Evolutionary conservation across 1,140 invertebrate genomes (phyloP).

Genomic region (Drosophila melanica): DNA sequence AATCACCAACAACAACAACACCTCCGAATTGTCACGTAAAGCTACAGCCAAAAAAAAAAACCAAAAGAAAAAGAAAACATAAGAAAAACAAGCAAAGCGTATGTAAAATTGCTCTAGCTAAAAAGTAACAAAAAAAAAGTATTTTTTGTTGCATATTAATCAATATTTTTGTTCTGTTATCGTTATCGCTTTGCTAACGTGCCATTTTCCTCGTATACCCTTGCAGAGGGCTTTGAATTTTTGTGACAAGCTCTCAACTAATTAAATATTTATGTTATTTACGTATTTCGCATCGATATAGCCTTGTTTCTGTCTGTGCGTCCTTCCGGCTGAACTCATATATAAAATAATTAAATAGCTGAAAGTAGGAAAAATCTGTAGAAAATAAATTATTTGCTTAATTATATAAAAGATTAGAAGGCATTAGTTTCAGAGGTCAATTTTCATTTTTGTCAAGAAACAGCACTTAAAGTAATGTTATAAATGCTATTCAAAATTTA

Average conservation of each 20-base stretch:
- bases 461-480: too few relatives aligned
- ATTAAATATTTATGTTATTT: too few relatives aligned
- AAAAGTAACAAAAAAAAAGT: background rate
- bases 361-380: too few relatives aligned
- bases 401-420: too few relatives aligned
- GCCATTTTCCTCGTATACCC: background rate
- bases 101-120: conserved; percentile 35
- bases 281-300: too few relatives aligned
- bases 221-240: background rate
- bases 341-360: too few relatives aligned
- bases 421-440: too few relatives aligned
- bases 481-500: too few relatives aligned
- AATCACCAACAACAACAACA: conserved; percentile 39
- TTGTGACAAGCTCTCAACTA: background rate
- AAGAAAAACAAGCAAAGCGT: conserved; percentile 25
- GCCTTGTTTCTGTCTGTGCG: too few relatives aligned
- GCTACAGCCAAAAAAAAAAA: conserved; percentile 8
- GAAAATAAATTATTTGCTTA: too few relatives aligned
- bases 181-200: conserved; percentile 2
- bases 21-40: conserved; percentile 34
- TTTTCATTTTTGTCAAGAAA: too few relatives aligned
- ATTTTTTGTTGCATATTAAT: background rate
- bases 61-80: background rate
- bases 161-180: background rate
- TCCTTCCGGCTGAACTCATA: too few relatives aligned